phyloP scores from a whole-genome alignment of 2,888 invertebrate genomes.

The Stramonita haemastoma region DNA sequence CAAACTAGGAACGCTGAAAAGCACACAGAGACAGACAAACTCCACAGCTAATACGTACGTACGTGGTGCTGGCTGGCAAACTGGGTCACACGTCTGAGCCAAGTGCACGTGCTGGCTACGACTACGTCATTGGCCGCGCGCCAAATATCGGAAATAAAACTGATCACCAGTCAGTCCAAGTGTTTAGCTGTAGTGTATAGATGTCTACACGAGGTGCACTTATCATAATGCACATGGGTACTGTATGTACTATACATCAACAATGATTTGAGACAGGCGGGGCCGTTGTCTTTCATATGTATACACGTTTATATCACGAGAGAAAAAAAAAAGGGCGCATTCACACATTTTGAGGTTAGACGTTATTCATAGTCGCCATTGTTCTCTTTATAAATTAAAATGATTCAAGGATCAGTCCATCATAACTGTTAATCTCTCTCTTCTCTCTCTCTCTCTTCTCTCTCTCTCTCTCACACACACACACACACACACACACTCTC shows the following conservation, averaged over 20 bases:
- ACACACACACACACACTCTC: conserved; percentile 12
- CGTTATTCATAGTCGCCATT: neutral
- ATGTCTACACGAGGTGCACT: neutral
- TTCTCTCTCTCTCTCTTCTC: neutral
- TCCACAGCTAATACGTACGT: neutral
- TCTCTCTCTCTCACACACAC: conserved; percentile 8
- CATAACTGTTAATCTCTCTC: neutral
- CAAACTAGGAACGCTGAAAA: neutral
- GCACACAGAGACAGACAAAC: neutral
- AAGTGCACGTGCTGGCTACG: conserved; percentile 25
- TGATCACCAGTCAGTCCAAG: neutral
- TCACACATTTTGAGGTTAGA: neutral
- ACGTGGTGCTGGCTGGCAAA: neutral
- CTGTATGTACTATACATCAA: neutral
- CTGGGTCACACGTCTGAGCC: neutral
- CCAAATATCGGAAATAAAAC: neutral
- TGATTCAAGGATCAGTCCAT: neutral
- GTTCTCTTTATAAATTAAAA: neutral
- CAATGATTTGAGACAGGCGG: neutral
- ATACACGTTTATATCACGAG: neutral
- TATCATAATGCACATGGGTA: neutral
- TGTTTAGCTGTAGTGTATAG: conserved; percentile 6
- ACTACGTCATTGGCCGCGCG: neutral
- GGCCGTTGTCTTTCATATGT: conserved; percentile 9
- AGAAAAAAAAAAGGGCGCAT: neutral